Base-by-base conservation (phyloP, 2,888 invertebrate genomes). In the Steinernema hermaphroditum region DNA sequence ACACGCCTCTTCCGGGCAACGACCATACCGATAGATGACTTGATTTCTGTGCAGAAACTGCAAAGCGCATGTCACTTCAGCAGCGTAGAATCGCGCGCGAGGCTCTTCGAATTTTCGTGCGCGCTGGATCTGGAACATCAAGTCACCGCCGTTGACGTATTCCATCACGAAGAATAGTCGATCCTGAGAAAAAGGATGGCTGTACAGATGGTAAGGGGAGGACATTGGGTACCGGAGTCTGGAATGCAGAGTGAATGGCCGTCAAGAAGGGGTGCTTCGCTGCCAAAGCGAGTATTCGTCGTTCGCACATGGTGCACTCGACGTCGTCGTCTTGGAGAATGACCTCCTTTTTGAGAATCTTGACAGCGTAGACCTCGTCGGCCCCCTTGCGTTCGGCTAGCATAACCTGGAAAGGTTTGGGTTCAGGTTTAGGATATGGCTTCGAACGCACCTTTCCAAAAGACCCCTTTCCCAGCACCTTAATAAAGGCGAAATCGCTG, bases 101-200 rank as follows among this genome's bases (percentile, higher is more conserved):
- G 93, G 92, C 88, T 97, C 96, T 88, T 97, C 96, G 89, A 98
- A 98, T 89, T 96, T 96, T 77, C 96, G 91, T 76, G 96, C 94
- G 86, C 94, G 91, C 89, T 98, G 97, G 83, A 98, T 98, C 91
- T 98, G 97, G 87, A 96, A 82, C 96, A 97, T 89, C 74, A 89
- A 84, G 86, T 89, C 89, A 74, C 89, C 89, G 81, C 97, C 98
- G 89, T 96, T 94, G 71, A 98, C 96, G 89, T 96, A 97, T 89
- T 97, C 97, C 97, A 98, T 98, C 80, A 97, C 96, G 89, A 98
- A 97, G 91, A 96, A 97, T 80, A 98, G 90, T 14, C 94, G 92
- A 88, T 95, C 95, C 89, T 92, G 80, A 29, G n/a, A n/a, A n/a
- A n/a, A n/a, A n/a, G n/a, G n/a, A n/a, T n/a, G n/a, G n/a, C n/a